Conservation (phyloP, 2,888 invertebrate genomes). For the Adelognathus sp. region DNA sequence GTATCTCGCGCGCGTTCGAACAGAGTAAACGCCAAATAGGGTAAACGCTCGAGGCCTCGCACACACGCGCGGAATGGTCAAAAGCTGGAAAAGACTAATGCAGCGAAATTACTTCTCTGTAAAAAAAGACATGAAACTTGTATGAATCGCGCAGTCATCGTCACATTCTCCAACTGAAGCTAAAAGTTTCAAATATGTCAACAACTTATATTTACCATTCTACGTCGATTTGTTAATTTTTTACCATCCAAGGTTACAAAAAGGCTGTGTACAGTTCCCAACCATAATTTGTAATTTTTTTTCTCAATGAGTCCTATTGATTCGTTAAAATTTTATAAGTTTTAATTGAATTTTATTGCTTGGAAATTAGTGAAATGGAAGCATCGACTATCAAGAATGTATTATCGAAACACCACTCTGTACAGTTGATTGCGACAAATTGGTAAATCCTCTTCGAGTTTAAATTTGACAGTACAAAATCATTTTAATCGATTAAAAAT, state of each 20-base stretch:
- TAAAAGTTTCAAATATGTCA: not conserved
- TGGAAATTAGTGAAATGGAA: too few species aligned
- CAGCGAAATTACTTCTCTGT: not conserved
- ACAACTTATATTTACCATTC: not conserved
- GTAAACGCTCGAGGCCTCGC: conserved; percentile 49
- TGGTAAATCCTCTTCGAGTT: too few species aligned
- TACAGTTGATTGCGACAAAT: too few species aligned
- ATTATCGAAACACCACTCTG: too few species aligned
- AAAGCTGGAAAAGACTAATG: not conserved
- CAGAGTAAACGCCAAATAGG: conserved; percentile 66
- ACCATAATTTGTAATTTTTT: not conserved
- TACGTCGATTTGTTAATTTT: not conserved
- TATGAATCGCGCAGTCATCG: not conserved
- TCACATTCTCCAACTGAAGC: not conserved
- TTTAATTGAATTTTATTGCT: too few species aligned
- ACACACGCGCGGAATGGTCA: conserved; percentile 27
- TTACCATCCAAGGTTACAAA: not conserved
- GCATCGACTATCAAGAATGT: too few species aligned
- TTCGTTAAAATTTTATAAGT: too few species aligned
- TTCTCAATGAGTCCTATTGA: too few species aligned
- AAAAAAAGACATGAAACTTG: not conserved
- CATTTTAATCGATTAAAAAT: too few species aligned
- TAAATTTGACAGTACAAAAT: too few species aligned
- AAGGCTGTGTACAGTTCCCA: not conserved
- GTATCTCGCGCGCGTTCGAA: conserved; percentile 67